phyloP scores from a whole-genome alignment of 2,888 invertebrate genomes.

The Caenorhabditis doughertyi region DNA sequence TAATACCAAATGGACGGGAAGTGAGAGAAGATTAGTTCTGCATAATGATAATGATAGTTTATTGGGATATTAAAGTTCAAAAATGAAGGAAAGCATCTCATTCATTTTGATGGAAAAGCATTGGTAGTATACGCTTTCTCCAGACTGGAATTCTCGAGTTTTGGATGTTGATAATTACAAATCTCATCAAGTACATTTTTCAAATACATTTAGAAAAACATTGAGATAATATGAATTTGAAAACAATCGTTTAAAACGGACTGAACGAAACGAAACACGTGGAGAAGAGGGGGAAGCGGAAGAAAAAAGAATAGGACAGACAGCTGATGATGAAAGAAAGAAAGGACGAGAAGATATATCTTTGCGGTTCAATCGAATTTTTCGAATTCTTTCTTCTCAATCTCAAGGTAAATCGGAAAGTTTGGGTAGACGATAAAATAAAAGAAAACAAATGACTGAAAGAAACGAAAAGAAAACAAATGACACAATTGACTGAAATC shows the following conservation, averaged over 20 bases:
- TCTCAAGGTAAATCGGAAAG: neutral
- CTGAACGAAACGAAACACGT: slow-evolving; percentile 22
- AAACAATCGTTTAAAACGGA: slow-evolving; percentile 2
- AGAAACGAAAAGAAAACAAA: slow-evolving; percentile 13
- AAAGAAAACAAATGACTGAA: neutral
- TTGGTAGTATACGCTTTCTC: too few species aligned
- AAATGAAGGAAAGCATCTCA: too few species aligned
- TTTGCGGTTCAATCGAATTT: slow-evolving; percentile 43
- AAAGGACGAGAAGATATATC: slow-evolving; percentile 42
- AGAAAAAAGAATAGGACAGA: slow-evolving; percentile 36
- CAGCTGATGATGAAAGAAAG: slow-evolving; percentile 28
- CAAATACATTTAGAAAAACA: too few species aligned
- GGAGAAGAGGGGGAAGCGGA: slow-evolving; percentile 3
- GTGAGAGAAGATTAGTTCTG: too few species aligned
- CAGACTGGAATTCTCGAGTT: too few species aligned
- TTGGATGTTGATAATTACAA: too few species aligned
- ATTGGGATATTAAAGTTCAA: too few species aligned
- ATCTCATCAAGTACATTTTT: too few species aligned
- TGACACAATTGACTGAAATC: slow-evolving; percentile 12
- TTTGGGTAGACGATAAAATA: neutral
- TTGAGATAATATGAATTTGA: neutral
- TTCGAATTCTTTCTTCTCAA: slow-evolving; percentile 40
- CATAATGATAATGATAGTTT: too few species aligned
- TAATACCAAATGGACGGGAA: too few species aligned
- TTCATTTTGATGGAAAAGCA: too few species aligned